Conservation (phyloP, 2,113 vertebrate species). For the Salvelinus alpinus region DNA sequence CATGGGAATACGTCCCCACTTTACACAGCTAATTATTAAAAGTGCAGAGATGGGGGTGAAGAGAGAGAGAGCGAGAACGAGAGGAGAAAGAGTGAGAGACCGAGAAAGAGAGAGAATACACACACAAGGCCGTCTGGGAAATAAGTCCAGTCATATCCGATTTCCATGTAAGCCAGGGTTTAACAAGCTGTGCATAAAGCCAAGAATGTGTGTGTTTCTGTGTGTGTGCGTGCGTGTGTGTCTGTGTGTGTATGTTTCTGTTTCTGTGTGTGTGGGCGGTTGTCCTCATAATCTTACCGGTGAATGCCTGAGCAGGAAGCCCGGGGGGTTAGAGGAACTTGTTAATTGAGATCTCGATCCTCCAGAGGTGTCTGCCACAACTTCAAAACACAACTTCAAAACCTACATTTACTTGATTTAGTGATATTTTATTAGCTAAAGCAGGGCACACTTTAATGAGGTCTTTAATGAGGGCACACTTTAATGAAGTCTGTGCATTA, state of each 20-base stretch:
- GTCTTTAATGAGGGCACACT: constrained; percentile 23
- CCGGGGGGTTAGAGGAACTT: constrained; percentile 53
- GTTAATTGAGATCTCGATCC: constrained; percentile 70
- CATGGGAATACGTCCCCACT: neutral
- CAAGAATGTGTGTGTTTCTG: constrained; percentile 16
- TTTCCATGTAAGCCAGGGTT: constrained; percentile 55
- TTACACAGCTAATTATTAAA: constrained; percentile 19
- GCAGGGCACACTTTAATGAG: constrained; percentile 45
- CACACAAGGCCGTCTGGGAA: constrained; percentile 64
- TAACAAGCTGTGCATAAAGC: constrained; percentile 53
- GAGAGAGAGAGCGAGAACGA: constrained; percentile 1
- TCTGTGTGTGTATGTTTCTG: constrained; percentile 24
- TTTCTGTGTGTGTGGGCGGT: constrained; percentile 42
- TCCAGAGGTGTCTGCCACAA: constrained; percentile 38
- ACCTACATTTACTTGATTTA: constrained; percentile 21
- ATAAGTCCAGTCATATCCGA: constrained; percentile 67
- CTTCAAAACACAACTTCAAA: constrained; percentile 39
- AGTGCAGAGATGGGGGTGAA: neutral
- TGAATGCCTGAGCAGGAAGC: constrained; percentile 47
- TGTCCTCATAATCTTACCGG: constrained; percentile 56
- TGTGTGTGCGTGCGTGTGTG: neutral
- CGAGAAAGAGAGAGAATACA: neutral
- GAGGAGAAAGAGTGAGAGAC: constrained; percentile 16
- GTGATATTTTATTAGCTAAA: constrained; percentile 45
- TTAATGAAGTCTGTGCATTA: constrained; percentile 64